A percentile compares a stretch with the other conserved stretches of the same genome.
phyloP scores from a whole-genome alignment of 2,888 invertebrate genomes.

The Diabrotica balteata region DNA sequence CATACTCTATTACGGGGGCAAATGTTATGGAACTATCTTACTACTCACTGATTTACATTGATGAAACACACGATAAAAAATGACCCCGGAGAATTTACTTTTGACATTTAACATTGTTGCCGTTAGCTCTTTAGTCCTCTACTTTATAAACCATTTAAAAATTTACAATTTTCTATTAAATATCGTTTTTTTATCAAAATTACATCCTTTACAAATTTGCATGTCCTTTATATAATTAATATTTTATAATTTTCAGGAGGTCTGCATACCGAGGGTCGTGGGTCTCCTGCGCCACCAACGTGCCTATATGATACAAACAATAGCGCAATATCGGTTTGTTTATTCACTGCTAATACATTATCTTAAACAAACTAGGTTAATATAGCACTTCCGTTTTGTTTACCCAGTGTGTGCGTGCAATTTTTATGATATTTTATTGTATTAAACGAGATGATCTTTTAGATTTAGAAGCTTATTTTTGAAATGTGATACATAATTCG shows the following conservation, averaged over 20 bases:
- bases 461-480: constrained; percentile 9
- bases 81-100: no score
- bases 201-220: no score
- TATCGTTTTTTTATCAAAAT: no score
- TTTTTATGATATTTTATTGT: constrained; percentile 18
- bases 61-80: no score
- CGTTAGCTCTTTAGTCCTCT: no score
- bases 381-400: constrained; percentile 60
- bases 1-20: no score
- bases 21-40: no score
- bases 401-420: constrained; percentile 27
- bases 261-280: constrained; percentile 85
- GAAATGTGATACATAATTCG: constrained; percentile 11
- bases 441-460: constrained; percentile 11
- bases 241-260: constrained; percentile 66
- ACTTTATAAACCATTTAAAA: no score
- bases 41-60: no score
- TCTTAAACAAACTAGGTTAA: constrained; percentile 85
- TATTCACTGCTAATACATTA: constrained; percentile 85
- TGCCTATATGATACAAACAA: constrained; percentile 86
- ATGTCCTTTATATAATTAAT: no score
- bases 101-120: no score
- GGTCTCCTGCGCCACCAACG: constrained; percentile 85
- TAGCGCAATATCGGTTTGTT: constrained; percentile 89
- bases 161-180: no score